Evolutionary conservation across 2,113 vertebrate genomes (phyloP).

Genomic region (Mastomys coucha): DNA sequence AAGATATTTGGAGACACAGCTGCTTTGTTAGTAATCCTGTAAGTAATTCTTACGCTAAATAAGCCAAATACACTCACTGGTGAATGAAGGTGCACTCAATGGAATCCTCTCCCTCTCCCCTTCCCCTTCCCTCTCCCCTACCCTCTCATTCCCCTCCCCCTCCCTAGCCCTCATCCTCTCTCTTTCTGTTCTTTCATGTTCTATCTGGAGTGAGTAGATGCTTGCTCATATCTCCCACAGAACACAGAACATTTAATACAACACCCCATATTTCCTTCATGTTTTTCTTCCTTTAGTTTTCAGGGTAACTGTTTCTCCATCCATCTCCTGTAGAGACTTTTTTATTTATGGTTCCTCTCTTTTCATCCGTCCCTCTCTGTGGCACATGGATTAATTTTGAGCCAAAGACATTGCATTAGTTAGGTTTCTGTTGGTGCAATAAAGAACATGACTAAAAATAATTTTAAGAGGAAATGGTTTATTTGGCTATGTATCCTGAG

Average conservation of each 20-base stretch:
- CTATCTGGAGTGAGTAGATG: neutral
- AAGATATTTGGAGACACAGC: neutral
- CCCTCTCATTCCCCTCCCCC: no score
- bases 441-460: neutral
- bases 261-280: neutral
- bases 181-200: neutral
- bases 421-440: neutral
- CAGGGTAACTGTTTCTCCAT: neutral
- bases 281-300: neutral
- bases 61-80: neutral
- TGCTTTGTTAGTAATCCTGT: neutral
- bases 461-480: neutral
- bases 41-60: neutral
- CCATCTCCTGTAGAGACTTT: no score
- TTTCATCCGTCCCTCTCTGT: neutral
- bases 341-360: neutral
- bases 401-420: neutral
- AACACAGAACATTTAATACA: neutral
- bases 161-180: no score
- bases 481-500: neutral
- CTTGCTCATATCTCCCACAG: neutral
- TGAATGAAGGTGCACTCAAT: neutral
- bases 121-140: no score
- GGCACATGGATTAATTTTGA: neutral
- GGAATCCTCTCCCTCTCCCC: no score